Percentiles rank a stretch among this genome's conserved stretches.
Evolutionary conservation across 2,888 invertebrate species (phyloP).

Genomic region (Callimorpha dominula): DNA sequence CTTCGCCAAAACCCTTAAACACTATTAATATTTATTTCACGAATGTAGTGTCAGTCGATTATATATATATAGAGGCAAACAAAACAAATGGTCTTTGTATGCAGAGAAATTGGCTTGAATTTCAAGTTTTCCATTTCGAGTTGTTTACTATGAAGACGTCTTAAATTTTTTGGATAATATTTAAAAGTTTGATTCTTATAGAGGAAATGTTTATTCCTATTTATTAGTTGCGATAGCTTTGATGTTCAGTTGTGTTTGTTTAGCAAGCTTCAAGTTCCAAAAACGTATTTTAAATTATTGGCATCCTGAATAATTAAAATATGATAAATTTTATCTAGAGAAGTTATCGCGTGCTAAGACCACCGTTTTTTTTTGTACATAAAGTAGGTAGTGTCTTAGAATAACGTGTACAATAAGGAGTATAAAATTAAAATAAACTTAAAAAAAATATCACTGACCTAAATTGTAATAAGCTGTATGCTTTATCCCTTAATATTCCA

Average conservation of each 20-base stretch:
- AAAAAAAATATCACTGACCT: too few species aligned
- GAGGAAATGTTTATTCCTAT: conserved; percentile 9
- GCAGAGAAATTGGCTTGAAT: background rate
- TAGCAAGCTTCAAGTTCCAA: background rate
- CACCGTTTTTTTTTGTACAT: too few species aligned
- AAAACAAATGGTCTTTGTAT: background rate
- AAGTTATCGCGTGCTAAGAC: too few species aligned
- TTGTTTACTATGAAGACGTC: background rate
- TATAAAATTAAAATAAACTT: too few species aligned
- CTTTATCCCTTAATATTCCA: too few species aligned
- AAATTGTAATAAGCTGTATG: too few species aligned
- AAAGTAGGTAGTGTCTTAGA: background rate
- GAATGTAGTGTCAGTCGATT: too few species aligned
- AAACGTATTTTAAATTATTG: background rate
- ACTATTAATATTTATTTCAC: too few species aligned
- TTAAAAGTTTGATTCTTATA: conserved; percentile 6
- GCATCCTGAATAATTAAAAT: background rate
- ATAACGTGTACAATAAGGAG: too few species aligned
- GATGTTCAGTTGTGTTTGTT: conserved; percentile 1
- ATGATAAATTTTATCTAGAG: background rate
- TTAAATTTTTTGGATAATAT: background rate
- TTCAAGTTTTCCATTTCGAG: too few species aligned
- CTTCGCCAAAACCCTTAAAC: too few species aligned
- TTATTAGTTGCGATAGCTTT: conserved; percentile 10
- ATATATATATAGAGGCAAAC: too few species aligned